Evolutionary conservation across 64 coral and sea anemone genomes (phyloP), one percentile per base, ranked within the genome.

Genomic region (Exaiptasia diaphana): DNA sequence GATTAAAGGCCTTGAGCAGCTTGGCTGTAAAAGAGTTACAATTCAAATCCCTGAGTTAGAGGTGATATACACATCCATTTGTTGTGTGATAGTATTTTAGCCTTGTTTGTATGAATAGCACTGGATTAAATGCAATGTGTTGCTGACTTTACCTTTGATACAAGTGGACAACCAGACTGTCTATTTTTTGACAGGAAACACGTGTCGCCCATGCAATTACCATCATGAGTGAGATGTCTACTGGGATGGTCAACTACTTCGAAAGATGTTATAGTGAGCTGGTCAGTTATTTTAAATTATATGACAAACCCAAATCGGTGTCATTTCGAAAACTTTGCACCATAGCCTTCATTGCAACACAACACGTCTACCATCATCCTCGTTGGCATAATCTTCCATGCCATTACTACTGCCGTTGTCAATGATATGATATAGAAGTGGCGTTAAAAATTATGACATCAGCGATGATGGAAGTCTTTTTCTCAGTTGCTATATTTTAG

Each of bases 31-130:
- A 27, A 53, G 78, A n/a, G 50, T 79, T 0, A 9, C 60, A 29
- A 80, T 88, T 42, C 74, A 79, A 38, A 88, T 88, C 32, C 85
- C 85, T 4, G 85, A 88, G 48, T 50, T 88, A 29, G 29, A 71
- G 64, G 75, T 82, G 68, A 2, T 27, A 23, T 3, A 9, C 13
- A 9, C 70, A 11, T 9, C 13, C 21, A 46, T 4, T 24, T 3
- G 26, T 40, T 18, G 3, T 3, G 12, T 46, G 17, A 31, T 44
- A 21, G 40, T 20, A 27, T 13, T 1, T 5, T 46, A 43, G 3
- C 18, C 11, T 4, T 73, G 4, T 44, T n/a, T 67, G 59, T 52
- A 27, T 82, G n/a, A 52, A 10, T 12, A 12, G 49, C 49, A 10
- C 49, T 12, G n/a, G 10, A 52, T 52, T 52, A 10, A 52, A 52